These are phyloP conservation scores for Himalopsyche phryganea DNA, from an alignment of 1,140 invertebrate genomes.

Conservation along the genomic window DNA sequence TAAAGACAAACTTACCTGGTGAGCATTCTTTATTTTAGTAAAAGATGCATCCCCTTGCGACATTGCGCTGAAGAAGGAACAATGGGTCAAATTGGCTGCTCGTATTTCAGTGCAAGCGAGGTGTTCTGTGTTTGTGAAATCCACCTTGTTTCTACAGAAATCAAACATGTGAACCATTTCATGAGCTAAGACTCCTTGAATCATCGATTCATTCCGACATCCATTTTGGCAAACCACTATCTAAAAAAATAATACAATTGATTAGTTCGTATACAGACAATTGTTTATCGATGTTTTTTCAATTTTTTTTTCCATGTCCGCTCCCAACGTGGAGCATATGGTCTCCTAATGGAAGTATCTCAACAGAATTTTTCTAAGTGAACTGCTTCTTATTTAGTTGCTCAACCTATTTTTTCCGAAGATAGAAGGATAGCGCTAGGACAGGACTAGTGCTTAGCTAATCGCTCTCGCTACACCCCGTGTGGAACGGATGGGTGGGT, in stretches of 20 bases:
- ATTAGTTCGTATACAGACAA: no score
- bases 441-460: no score
- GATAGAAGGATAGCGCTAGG: no score
- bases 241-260: slow-evolving; percentile 53
- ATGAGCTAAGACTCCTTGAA: slow-evolving; percentile 80
- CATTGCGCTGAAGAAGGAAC: slow-evolving; percentile 79
- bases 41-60: slow-evolving; percentile 71
- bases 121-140: slow-evolving; percentile 89
- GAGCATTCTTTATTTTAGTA: slow-evolving; percentile 69
- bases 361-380: no score
- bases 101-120: slow-evolving; percentile 92
- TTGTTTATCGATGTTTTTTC: no score
- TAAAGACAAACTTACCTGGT: slow-evolving; percentile 65
- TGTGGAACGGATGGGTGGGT: no score
- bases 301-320: no score
- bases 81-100: slow-evolving; percentile 88
- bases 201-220: slow-evolving; percentile 58
- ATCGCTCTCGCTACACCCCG: no score
- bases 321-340: no score
- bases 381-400: no score
- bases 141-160: slow-evolving; percentile 82
- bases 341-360: no score
- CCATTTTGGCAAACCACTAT: slow-evolving; percentile 91
- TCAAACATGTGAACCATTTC: slow-evolving; percentile 98
- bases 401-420: no score